Evolutionary conservation across 1,140 invertebrate species (phyloP).

Genomic region (Penaeus japonicus): DNA sequence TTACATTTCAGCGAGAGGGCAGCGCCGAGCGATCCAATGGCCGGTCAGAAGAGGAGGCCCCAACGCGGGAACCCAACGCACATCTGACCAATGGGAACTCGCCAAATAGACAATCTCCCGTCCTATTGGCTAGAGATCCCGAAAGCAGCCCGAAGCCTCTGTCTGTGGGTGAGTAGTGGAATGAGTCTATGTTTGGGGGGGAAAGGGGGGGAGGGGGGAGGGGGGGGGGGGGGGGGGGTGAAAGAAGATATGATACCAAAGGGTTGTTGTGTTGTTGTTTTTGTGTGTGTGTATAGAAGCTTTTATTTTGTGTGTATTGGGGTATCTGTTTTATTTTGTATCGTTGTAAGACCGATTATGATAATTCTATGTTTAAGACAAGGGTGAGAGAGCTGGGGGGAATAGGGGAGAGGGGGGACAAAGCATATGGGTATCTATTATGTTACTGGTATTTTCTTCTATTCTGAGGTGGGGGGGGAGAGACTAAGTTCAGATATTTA

Average conservation of each 20-base stretch:
- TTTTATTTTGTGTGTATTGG: too few species aligned
- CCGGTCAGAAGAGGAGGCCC: constrained; percentile 28
- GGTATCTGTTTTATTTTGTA: too few species aligned
- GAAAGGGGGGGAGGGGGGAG: neutral
- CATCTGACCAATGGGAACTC: constrained; percentile 56
- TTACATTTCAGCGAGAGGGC: constrained; percentile 37
- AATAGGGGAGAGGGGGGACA: too few species aligned
- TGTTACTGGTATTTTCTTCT: too few species aligned
- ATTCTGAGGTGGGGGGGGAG: too few species aligned
- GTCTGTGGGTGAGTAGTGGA: constrained; percentile 38
- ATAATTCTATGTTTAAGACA: too few species aligned
- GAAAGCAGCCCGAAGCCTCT: constrained; percentile 44
- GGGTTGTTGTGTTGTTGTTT: neutral
- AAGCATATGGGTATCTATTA: too few species aligned
- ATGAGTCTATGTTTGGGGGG: neutral
- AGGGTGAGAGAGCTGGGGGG: too few species aligned
- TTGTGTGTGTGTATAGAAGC: neutral
- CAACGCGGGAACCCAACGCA: constrained; percentile 33
- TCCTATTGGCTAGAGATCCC: constrained; percentile 46
- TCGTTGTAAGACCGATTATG: too few species aligned
- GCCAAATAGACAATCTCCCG: constrained; percentile 45
- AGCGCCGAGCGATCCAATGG: constrained; percentile 45
- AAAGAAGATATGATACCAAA: neutral
- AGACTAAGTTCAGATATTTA: too few species aligned
- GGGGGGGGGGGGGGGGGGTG: neutral